phyloP scores from a whole-genome alignment of 2,113 vertebrate species.

The Chloebia gouldiae region DNA sequence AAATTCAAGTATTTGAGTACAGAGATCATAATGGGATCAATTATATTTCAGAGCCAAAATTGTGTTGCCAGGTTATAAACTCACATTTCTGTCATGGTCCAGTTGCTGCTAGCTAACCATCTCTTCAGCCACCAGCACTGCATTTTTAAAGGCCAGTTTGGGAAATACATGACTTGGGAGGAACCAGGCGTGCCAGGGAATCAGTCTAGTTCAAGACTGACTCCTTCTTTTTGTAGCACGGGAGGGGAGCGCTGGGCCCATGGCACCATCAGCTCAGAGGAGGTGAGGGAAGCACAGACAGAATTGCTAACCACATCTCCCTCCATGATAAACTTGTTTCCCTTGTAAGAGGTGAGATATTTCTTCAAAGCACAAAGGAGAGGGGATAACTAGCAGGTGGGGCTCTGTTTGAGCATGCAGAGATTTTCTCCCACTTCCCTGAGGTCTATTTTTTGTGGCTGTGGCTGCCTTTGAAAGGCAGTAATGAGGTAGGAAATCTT shows the following conservation, averaged over 20 bases:
- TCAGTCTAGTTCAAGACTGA: not conserved
- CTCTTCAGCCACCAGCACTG: not conserved
- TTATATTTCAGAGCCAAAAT: not conserved
- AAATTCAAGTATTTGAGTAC: not conserved
- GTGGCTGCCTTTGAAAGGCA: slow-evolving; percentile 6
- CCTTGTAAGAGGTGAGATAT: not conserved
- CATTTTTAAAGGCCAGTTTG: not conserved
- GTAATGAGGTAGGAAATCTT: slow-evolving; percentile 10
- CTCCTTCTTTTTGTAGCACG: not conserved
- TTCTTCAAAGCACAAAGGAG: slow-evolving; percentile 29
- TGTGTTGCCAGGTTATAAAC: not conserved
- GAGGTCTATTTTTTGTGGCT: not conserved
- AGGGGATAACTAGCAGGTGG: not conserved
- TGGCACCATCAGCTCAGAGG: not conserved
- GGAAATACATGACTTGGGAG: not conserved
- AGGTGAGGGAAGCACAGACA: not conserved
- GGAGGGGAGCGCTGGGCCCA: not conserved
- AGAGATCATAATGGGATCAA: not conserved
- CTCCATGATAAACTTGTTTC: not conserved
- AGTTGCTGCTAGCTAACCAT: not conserved
- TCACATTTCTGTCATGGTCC: not conserved
- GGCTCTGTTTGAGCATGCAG: not conserved
- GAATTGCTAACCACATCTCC: not conserved
- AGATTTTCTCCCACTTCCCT: not conserved
- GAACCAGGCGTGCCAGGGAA: not conserved